These are phyloP conservation scores for Drosophila gaucha DNA, from an alignment of 2,888 invertebrate species.

Conservation along the genomic window DNA sequence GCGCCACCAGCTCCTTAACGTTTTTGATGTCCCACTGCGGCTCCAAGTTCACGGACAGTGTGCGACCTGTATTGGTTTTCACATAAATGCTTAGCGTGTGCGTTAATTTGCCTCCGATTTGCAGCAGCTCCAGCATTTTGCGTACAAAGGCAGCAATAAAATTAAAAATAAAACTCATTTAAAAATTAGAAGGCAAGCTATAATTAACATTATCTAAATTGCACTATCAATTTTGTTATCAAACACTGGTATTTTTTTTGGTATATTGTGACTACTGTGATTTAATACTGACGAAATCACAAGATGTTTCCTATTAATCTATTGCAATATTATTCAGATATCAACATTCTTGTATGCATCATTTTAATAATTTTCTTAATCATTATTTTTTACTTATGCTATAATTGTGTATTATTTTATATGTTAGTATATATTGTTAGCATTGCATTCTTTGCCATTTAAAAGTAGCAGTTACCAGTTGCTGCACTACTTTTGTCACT, in stretches of 20 bases:
- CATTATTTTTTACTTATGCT: too few relatives aligned
- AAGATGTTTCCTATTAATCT: too few relatives aligned
- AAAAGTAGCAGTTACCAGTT: constrained; percentile 2
- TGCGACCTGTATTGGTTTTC: constrained; percentile 89
- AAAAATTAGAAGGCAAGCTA: constrained; percentile 1
- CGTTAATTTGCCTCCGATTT: constrained; percentile 87
- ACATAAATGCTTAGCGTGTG: constrained; percentile 88
- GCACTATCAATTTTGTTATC: constrained; percentile 30
- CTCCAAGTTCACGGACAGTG: constrained; percentile 88
- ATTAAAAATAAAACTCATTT: constrained; percentile 87
- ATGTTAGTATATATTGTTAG: too few relatives aligned
- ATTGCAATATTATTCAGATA: not conserved
- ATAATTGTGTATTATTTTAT: too few relatives aligned
- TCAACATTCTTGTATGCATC: not conserved
- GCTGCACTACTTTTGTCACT: not conserved
- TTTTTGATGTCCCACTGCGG: constrained; percentile 91
- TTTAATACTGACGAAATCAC: not conserved
- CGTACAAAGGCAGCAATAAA: constrained; percentile 86
- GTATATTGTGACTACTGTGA: constrained; percentile 9
- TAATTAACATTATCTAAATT: constrained; percentile 26
- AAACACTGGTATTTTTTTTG: constrained; percentile 24
- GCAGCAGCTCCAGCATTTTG: constrained; percentile 88
- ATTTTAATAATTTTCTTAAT: not conserved
- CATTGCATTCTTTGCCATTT: not conserved
- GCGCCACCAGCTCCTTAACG: constrained; percentile 90